These are phyloP conservation scores for Hyperoodon ampullatus DNA, from an alignment of 2,113 vertebrate species.

Conservation along the genomic window DNA sequence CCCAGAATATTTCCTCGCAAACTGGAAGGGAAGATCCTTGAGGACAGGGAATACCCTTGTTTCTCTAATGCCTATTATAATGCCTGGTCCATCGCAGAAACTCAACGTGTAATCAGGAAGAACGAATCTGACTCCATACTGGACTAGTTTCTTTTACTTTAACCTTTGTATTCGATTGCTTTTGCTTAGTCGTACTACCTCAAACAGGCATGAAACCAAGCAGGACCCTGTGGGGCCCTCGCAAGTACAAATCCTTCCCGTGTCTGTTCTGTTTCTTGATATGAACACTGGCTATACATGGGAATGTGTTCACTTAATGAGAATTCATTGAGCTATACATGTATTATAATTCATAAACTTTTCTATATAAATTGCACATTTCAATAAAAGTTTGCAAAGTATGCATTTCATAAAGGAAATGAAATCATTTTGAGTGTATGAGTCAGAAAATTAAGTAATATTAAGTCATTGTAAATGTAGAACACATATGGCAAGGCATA, in stretches of 20 bases:
- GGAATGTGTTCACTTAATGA: background rate
- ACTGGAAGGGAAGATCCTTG: background rate
- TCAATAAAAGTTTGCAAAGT: constrained; percentile 11
- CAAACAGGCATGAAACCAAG: too few relatives aligned
- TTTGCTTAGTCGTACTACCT: too few relatives aligned
- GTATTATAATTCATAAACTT: background rate
- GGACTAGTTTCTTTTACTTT: too few relatives aligned
- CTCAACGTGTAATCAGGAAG: background rate
- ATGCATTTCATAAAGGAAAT: constrained; percentile 1
- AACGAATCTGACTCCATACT: too few relatives aligned
- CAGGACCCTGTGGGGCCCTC: too few relatives aligned
- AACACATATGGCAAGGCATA: constrained; percentile 40
- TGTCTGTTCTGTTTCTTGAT: background rate
- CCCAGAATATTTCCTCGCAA: background rate
- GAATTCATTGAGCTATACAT: background rate
- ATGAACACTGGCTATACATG: background rate
- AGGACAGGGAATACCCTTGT: background rate
- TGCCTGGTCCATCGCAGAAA: background rate
- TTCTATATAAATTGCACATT: background rate
- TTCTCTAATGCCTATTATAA: background rate
- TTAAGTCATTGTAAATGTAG: background rate
- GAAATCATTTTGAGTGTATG: background rate
- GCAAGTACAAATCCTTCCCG: too few relatives aligned
- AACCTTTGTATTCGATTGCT: too few relatives aligned
- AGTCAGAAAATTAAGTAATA: constrained; percentile 31